A percentile compares a stretch with the other conserved stretches of the same genome.
phyloP scores from a whole-genome alignment of 2,888 invertebrate species.

The Lasioglossum pauxillum region DNA sequence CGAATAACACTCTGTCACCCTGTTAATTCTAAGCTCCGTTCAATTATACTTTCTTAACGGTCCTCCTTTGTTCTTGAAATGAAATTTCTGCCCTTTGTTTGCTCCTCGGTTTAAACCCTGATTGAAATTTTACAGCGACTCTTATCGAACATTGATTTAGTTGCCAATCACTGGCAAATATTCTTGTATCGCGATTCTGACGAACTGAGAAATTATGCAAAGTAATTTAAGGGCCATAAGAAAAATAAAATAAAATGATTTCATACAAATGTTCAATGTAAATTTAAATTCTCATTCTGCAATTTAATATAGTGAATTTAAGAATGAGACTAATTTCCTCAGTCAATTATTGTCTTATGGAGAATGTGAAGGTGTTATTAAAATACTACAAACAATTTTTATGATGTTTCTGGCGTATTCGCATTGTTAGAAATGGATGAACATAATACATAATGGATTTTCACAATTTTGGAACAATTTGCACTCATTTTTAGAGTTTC shows the following conservation, averaged over 20 bases:
- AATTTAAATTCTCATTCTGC: background rate
- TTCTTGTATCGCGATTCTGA: background rate
- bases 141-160: background rate
- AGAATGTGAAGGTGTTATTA: background rate
- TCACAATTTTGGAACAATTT: background rate
- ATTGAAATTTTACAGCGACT: background rate
- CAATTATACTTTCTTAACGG: slow-evolving; percentile 9
- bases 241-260: background rate
- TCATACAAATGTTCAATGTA: background rate
- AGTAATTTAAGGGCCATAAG: background rate
- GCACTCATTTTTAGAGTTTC: background rate
- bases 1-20: background rate
- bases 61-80: slow-evolving; percentile 15
- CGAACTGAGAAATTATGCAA: background rate
- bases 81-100: slow-evolving; percentile 5
- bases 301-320: background rate
- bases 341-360: background rate
- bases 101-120: background rate
- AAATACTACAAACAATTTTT: background rate
- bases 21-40: slow-evolving; percentile 18
- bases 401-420: background rate
- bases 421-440: background rate
- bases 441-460: background rate
- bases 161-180: background rate
- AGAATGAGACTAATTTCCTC: background rate